A percentile compares a stretch with the other conserved stretches of the same genome.
These are phyloP conservation scores for Myxocyprinus asiaticus DNA, from an alignment of 2,113 vertebrate genomes.

Conservation along the genomic window DNA sequence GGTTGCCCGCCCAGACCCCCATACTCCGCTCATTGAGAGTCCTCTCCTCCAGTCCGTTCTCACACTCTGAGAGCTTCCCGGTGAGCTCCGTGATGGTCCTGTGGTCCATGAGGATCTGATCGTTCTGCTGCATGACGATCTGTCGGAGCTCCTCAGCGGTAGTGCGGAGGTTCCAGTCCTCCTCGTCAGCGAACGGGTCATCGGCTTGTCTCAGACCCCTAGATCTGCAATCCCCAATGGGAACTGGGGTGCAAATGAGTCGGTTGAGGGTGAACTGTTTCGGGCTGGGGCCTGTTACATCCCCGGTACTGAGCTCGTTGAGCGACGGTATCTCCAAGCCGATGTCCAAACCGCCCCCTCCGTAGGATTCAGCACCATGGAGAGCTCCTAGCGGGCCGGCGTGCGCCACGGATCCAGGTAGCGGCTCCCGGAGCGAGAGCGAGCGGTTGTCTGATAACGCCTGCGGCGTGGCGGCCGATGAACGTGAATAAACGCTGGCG, in stretches of 20 bases:
- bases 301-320: constrained; percentile 70
- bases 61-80: constrained; percentile 89
- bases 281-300: constrained; percentile 51
- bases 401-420: constrained; percentile 65
- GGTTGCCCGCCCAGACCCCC: constrained; percentile 73
- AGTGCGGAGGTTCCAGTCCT: constrained; percentile 84
- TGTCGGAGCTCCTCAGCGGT: constrained; percentile 89
- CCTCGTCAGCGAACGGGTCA: constrained; percentile 58
- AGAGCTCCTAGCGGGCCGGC: constrained; percentile 81
- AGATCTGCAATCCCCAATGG: constrained; percentile 78
- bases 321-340: constrained; percentile 70
- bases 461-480: constrained; percentile 65
- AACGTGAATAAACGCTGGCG: constrained; percentile 89
- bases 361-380: constrained; percentile 78
- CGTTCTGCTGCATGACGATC: constrained; percentile 89
- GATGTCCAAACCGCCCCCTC: constrained; percentile 63
- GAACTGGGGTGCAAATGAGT: constrained; percentile 87
- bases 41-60: constrained; percentile 82
- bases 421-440: constrained; percentile 65
- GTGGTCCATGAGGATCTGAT: constrained; percentile 89
- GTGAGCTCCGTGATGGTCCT: constrained; percentile 92
- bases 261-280: constrained; percentile 83
- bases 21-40: constrained; percentile 69
- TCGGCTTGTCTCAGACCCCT: constrained; percentile 63
- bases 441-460: constrained; percentile 75